Percentiles rank a stretch among this genome's conserved stretches.
These are phyloP conservation scores for Coleophora flavipennella DNA, from an alignment of 2,888 invertebrate species.

Conservation along the genomic window DNA sequence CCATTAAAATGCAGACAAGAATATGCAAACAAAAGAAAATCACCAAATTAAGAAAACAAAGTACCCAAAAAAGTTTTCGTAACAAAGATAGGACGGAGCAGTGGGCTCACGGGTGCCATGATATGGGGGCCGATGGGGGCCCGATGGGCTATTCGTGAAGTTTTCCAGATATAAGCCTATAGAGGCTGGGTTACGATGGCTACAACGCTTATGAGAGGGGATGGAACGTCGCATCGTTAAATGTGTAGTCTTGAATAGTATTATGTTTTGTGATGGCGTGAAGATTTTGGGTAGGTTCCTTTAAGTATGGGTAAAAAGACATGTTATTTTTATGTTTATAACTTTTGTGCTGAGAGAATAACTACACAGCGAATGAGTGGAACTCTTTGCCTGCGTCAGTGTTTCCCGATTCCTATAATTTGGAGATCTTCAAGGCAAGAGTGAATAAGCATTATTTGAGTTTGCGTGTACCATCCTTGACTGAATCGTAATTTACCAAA, in stretches of 20 bases:
- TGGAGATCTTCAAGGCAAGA: too few relatives aligned
- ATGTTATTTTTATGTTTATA: not conserved
- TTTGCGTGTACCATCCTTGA: too few relatives aligned
- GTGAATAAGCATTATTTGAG: too few relatives aligned
- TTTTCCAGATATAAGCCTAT: conserved; percentile 26
- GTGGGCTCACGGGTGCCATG: conserved; percentile 40
- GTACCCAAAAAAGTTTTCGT: conserved; percentile 17
- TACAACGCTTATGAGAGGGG: conserved; percentile 29
- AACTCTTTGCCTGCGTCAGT: too few relatives aligned
- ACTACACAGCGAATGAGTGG: too few relatives aligned
- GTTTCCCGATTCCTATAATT: too few relatives aligned
- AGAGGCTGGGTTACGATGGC: conserved; percentile 15
- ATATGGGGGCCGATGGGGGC: conserved; percentile 10
- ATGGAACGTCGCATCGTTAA: conserved; percentile 7
- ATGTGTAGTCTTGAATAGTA: too few relatives aligned
- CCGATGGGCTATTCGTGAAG: conserved; percentile 38
- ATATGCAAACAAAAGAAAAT: conserved; percentile 13
- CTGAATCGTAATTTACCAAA: too few relatives aligned
- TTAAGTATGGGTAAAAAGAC: too few relatives aligned
- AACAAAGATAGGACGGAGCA: conserved; percentile 21
- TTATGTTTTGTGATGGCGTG: too few relatives aligned
- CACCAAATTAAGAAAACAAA: conserved; percentile 22
- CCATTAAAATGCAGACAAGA: conserved; percentile 10
- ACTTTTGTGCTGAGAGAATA: too few relatives aligned
- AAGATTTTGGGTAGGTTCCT: too few relatives aligned